Evolutionary conservation across 1,140 invertebrate species (phyloP).

Genomic region (Tribolium madens): DNA sequence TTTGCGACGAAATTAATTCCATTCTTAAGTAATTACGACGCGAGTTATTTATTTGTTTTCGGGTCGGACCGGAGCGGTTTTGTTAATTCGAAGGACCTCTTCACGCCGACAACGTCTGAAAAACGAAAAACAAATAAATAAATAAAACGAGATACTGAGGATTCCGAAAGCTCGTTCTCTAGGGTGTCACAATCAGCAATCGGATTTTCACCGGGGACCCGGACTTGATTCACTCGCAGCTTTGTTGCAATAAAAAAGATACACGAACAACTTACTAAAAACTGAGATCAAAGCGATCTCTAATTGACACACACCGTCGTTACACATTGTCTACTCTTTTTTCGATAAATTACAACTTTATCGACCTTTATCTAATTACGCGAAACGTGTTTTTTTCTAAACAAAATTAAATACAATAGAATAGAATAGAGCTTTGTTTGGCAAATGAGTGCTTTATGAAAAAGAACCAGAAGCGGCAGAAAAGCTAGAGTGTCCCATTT

Average conservation of each 20-base stretch:
- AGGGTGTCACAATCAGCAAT: slow-evolving; percentile 45
- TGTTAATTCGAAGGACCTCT: slow-evolving; percentile 20
- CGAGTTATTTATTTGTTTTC: slow-evolving; percentile 33
- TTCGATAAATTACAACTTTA: background rate
- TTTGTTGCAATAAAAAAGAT: slow-evolving; percentile 34
- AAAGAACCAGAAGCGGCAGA: too few species aligned
- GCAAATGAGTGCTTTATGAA: too few species aligned
- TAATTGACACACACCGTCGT: slow-evolving; percentile 6
- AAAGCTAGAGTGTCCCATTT: too few species aligned
- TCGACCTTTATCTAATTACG: too few species aligned
- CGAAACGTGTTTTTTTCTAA: too few species aligned
- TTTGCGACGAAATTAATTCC: slow-evolving; percentile 41
- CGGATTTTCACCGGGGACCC: slow-evolving; percentile 42
- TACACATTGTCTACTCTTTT: background rate
- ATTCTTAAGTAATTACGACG: slow-evolving; percentile 42
- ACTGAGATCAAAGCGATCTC: slow-evolving; percentile 35
- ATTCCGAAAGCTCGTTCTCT: slow-evolving; percentile 37
- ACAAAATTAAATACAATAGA: too few species aligned
- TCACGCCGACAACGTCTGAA: background rate
- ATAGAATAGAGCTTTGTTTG: too few species aligned
- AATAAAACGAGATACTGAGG: slow-evolving; percentile 35
- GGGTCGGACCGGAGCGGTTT: slow-evolving; percentile 10
- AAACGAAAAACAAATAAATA: slow-evolving; percentile 36
- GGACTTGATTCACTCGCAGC: slow-evolving; percentile 29
- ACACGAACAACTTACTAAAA: slow-evolving; percentile 39